phyloP scores from a whole-genome alignment of 2,797 vertebrate genomes.

The Hyperoplus immaculatus region DNA sequence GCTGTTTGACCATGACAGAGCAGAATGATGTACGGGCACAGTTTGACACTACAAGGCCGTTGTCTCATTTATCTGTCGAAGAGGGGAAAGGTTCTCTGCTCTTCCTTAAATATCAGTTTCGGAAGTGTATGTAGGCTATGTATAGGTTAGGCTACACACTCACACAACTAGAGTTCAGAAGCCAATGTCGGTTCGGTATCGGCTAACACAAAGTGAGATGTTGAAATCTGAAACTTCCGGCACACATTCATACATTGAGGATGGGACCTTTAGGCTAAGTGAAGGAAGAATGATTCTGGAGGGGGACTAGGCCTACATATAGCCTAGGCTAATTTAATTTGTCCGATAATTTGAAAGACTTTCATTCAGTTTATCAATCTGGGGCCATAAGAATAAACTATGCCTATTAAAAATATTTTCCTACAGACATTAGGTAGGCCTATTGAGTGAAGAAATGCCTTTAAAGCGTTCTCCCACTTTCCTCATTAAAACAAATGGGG shows the following conservation, averaged over 20 bases:
- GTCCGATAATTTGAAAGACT: no score
- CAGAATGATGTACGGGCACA: neutral
- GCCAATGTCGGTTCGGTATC: neutral
- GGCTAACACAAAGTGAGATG: neutral
- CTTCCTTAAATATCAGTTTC: neutral
- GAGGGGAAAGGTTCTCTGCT: neutral
- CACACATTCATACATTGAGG: neutral
- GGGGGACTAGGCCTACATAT: no score
- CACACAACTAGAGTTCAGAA: neutral
- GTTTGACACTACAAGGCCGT: neutral
- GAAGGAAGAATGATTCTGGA: neutral
- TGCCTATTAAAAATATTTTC: no score
- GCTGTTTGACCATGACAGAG: neutral
- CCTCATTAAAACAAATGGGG: neutral
- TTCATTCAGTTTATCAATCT: no score
- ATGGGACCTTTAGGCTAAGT: neutral
- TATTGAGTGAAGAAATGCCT: no score
- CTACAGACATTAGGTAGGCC: no score
- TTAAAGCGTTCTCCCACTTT: neutral
- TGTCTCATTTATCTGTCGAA: neutral
- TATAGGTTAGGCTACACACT: no score
- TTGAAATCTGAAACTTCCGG: neutral
- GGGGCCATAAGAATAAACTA: no score
- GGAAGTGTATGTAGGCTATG: neutral
- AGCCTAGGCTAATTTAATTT: neutral